Evolutionary conservation across 2,888 invertebrate genomes (phyloP).

Genomic region (Callyntrura guangdongensis): DNA sequence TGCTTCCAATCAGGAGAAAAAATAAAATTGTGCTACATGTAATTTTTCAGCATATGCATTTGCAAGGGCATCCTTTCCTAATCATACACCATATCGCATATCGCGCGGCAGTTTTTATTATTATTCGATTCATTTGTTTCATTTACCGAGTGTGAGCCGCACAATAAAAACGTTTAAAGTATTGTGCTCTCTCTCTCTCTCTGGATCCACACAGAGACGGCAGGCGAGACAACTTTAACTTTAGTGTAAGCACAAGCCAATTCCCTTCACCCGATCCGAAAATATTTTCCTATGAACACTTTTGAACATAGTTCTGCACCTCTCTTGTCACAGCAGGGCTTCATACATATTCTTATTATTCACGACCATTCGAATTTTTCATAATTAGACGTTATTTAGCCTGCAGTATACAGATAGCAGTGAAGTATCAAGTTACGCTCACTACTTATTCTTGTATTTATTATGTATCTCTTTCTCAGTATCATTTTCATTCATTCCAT

Average conservation of each 20-base stretch:
- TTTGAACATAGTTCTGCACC: conserved; percentile 23
- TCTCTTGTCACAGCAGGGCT: conserved; percentile 65
- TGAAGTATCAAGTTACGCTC: conserved; percentile 54
- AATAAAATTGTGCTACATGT: conserved; percentile 31
- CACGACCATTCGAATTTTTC: conserved; percentile 25
- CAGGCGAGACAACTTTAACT: no score
- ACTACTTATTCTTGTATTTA: conserved; percentile 47
- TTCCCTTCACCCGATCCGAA: conserved; percentile 41
- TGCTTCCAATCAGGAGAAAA: conserved; percentile 25
- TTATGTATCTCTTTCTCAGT: conserved; percentile 35
- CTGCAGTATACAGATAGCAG: conserved; percentile 49
- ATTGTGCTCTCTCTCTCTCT: not conserved
- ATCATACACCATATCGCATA: conserved; percentile 31
- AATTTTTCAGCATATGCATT: conserved; percentile 47
- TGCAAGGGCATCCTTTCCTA: conserved; percentile 43
- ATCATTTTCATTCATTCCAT: conserved; percentile 37
- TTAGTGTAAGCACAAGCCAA: no score
- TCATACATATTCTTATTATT: conserved; percentile 58
- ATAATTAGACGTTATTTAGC: conserved; percentile 68
- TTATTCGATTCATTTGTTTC: conserved; percentile 58
- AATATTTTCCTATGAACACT: conserved; percentile 58
- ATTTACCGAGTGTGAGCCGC: not conserved
- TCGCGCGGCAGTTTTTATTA: conserved; percentile 12
- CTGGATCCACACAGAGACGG: no score
- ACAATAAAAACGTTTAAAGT: conserved; percentile 3